phyloP scores from a whole-genome alignment of 2,797 vertebrate species.

The Clarias fuscus region DNA sequence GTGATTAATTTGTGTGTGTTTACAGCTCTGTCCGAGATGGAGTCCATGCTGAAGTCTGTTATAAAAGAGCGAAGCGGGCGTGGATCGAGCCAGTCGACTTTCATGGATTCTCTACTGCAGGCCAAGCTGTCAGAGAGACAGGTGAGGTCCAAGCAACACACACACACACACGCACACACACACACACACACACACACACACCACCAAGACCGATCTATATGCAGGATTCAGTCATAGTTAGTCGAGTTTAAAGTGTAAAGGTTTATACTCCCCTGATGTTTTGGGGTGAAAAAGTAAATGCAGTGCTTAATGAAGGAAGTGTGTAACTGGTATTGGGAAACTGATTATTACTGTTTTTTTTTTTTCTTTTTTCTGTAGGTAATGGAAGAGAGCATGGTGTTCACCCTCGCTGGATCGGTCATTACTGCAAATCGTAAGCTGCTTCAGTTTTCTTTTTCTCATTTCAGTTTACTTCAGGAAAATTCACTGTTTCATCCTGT shows the following conservation, averaged over 20 bases:
- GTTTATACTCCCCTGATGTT: not conserved
- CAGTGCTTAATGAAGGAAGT: not conserved
- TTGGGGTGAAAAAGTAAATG: not conserved
- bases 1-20: not conserved
- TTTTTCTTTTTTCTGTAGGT: constrained; percentile 77
- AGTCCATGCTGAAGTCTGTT: constrained; percentile 83
- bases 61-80: constrained; percentile 81
- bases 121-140: constrained; percentile 88
- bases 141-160: constrained; percentile 69
- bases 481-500: not conserved
- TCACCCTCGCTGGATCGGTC: constrained; percentile 88
- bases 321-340: not conserved
- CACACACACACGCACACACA: not conserved
- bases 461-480: not conserved
- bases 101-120: constrained; percentile 86
- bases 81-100: constrained; percentile 71
- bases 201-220: not conserved
- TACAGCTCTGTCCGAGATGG: constrained; percentile 88
- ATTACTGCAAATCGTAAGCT: constrained; percentile 93
- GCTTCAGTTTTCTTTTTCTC: not conserved
- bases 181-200: too few relatives aligned
- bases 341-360: not conserved
- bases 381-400: constrained; percentile 96
- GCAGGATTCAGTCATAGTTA: not conserved
- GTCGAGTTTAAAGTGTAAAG: not conserved